Evolutionary conservation across 2,113 vertebrate genomes (phyloP), one percentile per base, ranked within the genome.

Genomic region (Rhea americana): DNA sequence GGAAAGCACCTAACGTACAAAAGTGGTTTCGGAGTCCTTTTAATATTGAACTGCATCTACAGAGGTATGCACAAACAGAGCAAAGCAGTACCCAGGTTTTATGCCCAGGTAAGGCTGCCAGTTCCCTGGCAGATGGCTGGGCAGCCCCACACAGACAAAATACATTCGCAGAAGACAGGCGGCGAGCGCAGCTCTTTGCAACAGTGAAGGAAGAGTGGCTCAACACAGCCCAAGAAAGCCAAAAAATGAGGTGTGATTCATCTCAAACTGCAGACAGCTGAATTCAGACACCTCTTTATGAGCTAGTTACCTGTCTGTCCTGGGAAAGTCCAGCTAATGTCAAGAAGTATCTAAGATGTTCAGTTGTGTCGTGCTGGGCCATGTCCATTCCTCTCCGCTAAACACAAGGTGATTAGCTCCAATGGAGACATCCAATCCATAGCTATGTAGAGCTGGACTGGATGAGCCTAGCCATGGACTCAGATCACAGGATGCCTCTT

Each of bases 1-100:
- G 82, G 93, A 73, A 89, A 94, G 79, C 91, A 85, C 93, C 93
- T 41, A 50, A 89, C 0, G 14, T 59, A 45, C 50, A 48, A 11
- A 41, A 56, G 45, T 6, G 5, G 59, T 93, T 95, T 85, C 32
- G 0, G 77, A 59, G 56, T 3, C 61, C 55, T 45, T 63, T 24
- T 28, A 35, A 47, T 20, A 72, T 16, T 74, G 55, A 78, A 37
- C 24, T 43, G 65, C 65, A 25, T 51, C 30, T 11, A 18, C 28
- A 53, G 37, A 63, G 58, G 9, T 61, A 74, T 45, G 41, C 47
- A 47, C 45, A 25, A 39, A 25, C 7, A 22, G 48, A 37, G 9
- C 35, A 56, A 30, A 48, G 48, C 79, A 56, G 59, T 7, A 24
- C 6, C 45, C 21, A 11, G 66, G 28, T 17, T 68, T 39, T 9